phyloP scores from a whole-genome alignment of 1,140 invertebrate species.

The Microplitis demolitor region DNA sequence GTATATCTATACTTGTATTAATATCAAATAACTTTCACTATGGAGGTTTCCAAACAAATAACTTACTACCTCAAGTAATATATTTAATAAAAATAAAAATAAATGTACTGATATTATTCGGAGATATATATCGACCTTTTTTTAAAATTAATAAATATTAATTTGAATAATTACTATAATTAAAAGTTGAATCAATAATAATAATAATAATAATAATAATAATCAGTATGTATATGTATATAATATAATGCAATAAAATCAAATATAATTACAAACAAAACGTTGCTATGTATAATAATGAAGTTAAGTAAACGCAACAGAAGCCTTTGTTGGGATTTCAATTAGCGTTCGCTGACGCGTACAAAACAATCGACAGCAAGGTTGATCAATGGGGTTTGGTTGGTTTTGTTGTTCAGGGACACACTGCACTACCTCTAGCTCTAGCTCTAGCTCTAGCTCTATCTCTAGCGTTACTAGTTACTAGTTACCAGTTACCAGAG shows the following conservation, averaged over 20 bases:
- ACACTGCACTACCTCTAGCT: no score
- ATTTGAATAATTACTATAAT: no score
- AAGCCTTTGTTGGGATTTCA: slow-evolving; percentile 21
- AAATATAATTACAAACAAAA: no score
- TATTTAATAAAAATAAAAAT: neutral
- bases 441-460: no score
- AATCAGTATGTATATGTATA: no score
- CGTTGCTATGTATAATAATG: neutral
- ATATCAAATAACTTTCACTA: slow-evolving; percentile 4
- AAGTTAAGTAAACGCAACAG: slow-evolving; percentile 8
- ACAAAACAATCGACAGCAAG: slow-evolving; percentile 22
- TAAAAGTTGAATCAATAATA: neutral
- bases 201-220: neutral
- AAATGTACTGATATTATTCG: neutral
- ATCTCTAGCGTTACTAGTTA: no score
- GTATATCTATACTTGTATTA: neutral
- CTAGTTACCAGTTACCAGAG: no score
- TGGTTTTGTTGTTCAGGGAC: no score
- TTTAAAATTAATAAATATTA: no score
- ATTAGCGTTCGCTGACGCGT: slow-evolving; percentile 21
- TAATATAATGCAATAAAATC: no score
- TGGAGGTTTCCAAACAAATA: neutral
- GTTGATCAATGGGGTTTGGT: neutral
- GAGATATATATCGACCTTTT: no score
- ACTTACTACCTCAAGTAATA: neutral